Evolutionary conservation across 30 jellyfish, hydroid and myxozoan species (phyloP), one percentile per base, ranked within the genome.

Genomic region (Cassiopea andromeda): DNA sequence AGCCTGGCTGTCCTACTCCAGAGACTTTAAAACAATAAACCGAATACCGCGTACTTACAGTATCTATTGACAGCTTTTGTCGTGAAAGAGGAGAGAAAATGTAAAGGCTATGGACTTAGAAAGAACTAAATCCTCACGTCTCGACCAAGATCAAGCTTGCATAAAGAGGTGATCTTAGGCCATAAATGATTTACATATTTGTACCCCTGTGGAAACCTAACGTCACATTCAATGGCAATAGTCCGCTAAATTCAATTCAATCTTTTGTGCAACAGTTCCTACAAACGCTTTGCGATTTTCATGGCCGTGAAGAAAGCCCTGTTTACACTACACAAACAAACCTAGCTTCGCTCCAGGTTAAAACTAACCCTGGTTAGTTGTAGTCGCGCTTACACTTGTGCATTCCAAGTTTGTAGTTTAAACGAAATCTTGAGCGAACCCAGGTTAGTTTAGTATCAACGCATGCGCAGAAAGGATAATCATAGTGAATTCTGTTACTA

Each of bases 191-290:
- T 79, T n/a, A 38, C 88, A 79, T 79, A 79, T 79, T 79, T 79
- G 88, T 79, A 79, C 78, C 88, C 88, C 88, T 79, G 80, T 79
- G 88, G 12, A 58, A 60, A 6, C 79, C 27, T 70, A 54, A 70
- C 79, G 79, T 70, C 79, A 70, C 10, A 70, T 27, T 19, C 79
- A 66, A 66, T 19, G 45, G 75, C 64, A 54, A 54, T 10, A 54
- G 64, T 54, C 7, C 64, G 64, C 64, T 10, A 54, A 10, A 54
- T 54, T 54, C 64, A 54, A 54, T 54, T 54, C 64, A 54, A 54
- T 54, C 64, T 54, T 6, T 3, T 3, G 12, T 54, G 64, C 12
- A 27, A 27, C 38, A 27, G 38, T 27, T 27, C 38, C 0, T 27
- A 27, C 38, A 27, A 27, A 27, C 38, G 38, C 38, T 27, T 27